Percentiles rank a stretch among this genome's conserved stretches.
phyloP scores from a whole-genome alignment of 2,888 invertebrate genomes.

The Didymodactylos carnosus region DNA sequence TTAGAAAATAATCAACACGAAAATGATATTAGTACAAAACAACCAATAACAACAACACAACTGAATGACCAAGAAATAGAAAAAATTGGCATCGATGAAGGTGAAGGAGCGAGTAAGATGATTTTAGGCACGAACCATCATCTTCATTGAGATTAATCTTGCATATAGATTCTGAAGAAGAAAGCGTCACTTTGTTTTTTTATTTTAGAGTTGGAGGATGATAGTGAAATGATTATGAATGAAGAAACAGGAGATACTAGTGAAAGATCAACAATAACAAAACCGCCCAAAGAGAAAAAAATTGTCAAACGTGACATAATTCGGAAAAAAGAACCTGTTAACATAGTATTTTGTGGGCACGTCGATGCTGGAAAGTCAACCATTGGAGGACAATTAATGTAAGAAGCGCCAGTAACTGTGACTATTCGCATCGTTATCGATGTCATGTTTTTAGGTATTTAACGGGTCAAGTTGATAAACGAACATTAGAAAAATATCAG shows the following conservation, averaged over 20 bases:
- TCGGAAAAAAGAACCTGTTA: constrained; percentile 45
- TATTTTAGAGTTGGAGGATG: too few species aligned
- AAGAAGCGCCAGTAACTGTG: constrained; percentile 21
- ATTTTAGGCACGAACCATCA: too few species aligned
- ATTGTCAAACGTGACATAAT: constrained; percentile 7
- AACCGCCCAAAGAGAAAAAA: constrained; percentile 7
- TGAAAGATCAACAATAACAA: too few species aligned
- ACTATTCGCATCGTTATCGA: too few species aligned
- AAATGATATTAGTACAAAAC: too few species aligned
- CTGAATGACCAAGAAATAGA: background rate
- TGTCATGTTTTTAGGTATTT: too few species aligned
- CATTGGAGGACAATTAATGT: constrained; percentile 97
- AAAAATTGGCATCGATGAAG: background rate
- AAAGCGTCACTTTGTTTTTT: too few species aligned
- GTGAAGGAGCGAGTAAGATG: background rate
- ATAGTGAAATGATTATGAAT: too few species aligned
- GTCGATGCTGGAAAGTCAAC: constrained; percentile 99
- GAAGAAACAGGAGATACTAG: background rate
- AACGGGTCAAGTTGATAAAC: constrained; percentile 96
- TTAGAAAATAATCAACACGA: too few species aligned
- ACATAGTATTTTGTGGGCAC: constrained; percentile 97
- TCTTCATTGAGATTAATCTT: too few species aligned
- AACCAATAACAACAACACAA: background rate
- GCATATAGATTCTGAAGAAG: too few species aligned
- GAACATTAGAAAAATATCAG: constrained; percentile 96